These are phyloP conservation scores for Phasianus colchicus DNA, from an alignment of 2,113 vertebrate species.

Conservation along the genomic window DNA sequence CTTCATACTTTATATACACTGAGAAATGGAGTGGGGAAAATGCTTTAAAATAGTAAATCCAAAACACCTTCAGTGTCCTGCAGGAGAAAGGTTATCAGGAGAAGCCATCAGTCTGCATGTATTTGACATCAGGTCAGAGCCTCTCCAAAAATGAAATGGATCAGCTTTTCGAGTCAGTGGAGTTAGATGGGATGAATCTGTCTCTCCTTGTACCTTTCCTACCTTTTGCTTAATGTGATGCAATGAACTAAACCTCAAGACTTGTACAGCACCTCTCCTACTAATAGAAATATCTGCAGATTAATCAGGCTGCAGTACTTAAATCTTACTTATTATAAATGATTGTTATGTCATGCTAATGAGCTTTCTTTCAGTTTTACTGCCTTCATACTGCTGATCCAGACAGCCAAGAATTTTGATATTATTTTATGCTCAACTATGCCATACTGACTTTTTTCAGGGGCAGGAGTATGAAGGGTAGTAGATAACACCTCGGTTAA, in stretches of 20 bases:
- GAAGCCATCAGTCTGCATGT: neutral
- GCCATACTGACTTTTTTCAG: neutral
- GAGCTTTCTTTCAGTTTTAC: constrained; percentile 37
- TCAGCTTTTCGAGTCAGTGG: neutral
- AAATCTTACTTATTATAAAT: constrained; percentile 37
- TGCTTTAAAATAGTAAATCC: neutral
- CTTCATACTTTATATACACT: neutral
- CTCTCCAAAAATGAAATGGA: neutral
- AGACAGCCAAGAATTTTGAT: neutral
- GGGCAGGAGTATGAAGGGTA: neutral
- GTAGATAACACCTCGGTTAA: neutral
- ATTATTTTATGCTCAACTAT: neutral
- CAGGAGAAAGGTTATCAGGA: neutral
- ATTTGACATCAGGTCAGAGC: neutral
- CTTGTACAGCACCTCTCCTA: neutral
- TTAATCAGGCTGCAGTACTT: constrained; percentile 16
- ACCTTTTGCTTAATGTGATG: constrained; percentile 1
- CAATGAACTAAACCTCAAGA: constrained; percentile 19
- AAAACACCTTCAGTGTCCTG: neutral
- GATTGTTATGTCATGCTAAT: constrained; percentile 22
- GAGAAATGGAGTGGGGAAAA: neutral
- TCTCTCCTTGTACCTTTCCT: neutral
- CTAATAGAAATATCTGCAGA: constrained; percentile 4
- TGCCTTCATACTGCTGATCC: neutral
- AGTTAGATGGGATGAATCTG: neutral